Evolutionary conservation across 2,797 vertebrate species (phyloP).

Genomic region (Gadopsis marmoratus): DNA sequence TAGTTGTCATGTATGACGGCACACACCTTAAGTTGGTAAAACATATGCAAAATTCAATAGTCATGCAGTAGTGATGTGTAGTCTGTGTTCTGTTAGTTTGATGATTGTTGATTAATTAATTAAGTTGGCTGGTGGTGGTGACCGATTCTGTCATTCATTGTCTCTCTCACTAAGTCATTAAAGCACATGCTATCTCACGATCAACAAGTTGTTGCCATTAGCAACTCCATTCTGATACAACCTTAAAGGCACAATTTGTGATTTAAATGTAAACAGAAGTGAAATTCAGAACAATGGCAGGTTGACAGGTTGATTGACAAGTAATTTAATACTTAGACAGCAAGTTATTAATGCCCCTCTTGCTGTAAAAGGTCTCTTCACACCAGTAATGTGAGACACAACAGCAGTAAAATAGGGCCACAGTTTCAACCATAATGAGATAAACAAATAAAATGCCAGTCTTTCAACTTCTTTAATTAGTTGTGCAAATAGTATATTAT

Average conservation of each 20-base stretch:
- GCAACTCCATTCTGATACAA: conserved; percentile 1
- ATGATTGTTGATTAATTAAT: conserved; percentile 24
- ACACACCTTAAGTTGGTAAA: conserved; percentile 1
- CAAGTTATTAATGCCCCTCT: background rate
- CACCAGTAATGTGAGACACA: background rate
- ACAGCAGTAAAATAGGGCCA: background rate
- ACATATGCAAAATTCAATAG: conserved; percentile 3
- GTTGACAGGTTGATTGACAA: conserved; percentile 10
- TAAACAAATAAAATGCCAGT: background rate
- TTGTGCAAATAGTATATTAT: background rate
- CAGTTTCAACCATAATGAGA: background rate
- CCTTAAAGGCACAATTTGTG: background rate
- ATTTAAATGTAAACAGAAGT: background rate
- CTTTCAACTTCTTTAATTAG: background rate
- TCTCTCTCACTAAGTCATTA: background rate
- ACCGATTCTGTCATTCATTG: conserved; percentile 15
- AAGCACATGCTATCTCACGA: conserved; percentile 10
- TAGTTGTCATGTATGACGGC: conserved; percentile 5
- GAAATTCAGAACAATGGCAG: background rate
- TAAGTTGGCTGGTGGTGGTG: conserved; percentile 4
- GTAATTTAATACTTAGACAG: background rate
- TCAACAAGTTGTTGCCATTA: conserved; percentile 23
- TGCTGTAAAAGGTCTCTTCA: background rate
- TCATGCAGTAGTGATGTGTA: conserved; percentile 21
- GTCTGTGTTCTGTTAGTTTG: conserved; percentile 12